Percentiles rank a stretch among this genome's conserved stretches.
Conservation (phyloP, 2,888 invertebrate genomes). For the Aproaerema taeniolella region DNA sequence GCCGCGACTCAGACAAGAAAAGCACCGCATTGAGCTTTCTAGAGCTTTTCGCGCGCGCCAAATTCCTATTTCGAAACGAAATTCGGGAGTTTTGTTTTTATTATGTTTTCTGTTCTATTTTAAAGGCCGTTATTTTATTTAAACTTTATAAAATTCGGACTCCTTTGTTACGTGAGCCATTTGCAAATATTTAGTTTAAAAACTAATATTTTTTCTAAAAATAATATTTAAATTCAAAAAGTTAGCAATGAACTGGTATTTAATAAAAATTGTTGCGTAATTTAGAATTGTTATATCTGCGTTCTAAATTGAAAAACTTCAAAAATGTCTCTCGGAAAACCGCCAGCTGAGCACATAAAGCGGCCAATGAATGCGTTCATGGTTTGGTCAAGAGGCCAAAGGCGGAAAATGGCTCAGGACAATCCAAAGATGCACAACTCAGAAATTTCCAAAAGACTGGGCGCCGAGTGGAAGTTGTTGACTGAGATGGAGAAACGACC, state of each 20-base stretch:
- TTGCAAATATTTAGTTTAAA: neutral
- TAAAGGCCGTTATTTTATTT: conserved; percentile 1
- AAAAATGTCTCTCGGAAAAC: conserved; percentile 63
- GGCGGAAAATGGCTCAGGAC: conserved; percentile 94
- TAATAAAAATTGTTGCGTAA: too few species aligned
- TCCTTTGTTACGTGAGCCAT: too few species aligned
- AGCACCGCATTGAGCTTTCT: conserved; percentile 74
- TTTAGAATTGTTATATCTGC: too few species aligned
- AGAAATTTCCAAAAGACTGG: conserved; percentile 91
- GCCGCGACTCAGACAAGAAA: conserved; percentile 69
- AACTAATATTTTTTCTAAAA: neutral
- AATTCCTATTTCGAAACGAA: conserved; percentile 23
- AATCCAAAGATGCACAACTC: conserved; percentile 97
- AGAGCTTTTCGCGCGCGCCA: conserved; percentile 67
- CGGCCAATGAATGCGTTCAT: conserved; percentile 97
- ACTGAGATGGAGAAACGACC: conserved; percentile 92
- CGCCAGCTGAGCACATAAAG: conserved; percentile 87
- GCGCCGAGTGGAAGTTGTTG: conserved; percentile 92
- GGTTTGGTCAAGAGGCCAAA: conserved; percentile 94
- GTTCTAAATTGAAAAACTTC: conserved; percentile 13
- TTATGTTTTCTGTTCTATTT: conserved; percentile 16
- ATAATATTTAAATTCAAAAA: neutral
- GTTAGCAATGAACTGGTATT: conserved; percentile 9
- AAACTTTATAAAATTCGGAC: too few species aligned
- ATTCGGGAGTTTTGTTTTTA: conserved; percentile 13